phyloP scores from a whole-genome alignment of 2,113 vertebrate species.

The Trematocara macrostoma region DNA sequence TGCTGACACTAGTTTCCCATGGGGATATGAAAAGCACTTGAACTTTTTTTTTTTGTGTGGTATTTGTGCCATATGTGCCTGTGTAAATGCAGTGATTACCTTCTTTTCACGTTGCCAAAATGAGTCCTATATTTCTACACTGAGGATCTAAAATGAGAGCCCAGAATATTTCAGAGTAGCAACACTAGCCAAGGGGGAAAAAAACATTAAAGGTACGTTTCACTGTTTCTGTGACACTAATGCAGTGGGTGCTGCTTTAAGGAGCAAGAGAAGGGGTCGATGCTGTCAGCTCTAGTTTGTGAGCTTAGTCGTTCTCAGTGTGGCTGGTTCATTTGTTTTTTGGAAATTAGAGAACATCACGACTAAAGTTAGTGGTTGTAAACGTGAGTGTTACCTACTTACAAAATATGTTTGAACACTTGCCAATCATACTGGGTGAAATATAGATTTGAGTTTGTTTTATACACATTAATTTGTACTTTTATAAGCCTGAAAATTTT shows the following conservation, averaged over 20 bases:
- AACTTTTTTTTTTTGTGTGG: neutral
- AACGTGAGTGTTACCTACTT: neutral
- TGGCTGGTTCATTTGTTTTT: neutral
- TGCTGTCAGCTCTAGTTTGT: neutral
- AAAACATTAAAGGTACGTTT: neutral
- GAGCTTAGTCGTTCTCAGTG: neutral
- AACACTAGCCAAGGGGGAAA: neutral
- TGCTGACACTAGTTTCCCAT: neutral
- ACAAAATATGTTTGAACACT: neutral
- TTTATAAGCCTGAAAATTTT: neutral
- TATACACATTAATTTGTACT: constrained; percentile 7
- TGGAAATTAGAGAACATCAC: neutral
- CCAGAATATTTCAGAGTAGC: neutral
- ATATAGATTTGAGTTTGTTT: constrained; percentile 8
- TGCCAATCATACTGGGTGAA: neutral
- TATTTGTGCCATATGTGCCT: neutral
- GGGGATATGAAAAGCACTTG: neutral
- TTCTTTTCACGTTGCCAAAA: constrained; percentile 23
- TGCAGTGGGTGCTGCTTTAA: neutral
- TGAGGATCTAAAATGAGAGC: neutral
- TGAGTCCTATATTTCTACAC: neutral
- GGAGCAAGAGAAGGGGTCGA: neutral
- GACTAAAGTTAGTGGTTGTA: neutral
- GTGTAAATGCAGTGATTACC: neutral
- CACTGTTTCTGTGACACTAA: neutral